A percentile compares a stretch with the other conserved stretches of the same genome.
phyloP scores from a whole-genome alignment of 2,797 vertebrate genomes.

The Melanogrammus aeglefinus region DNA sequence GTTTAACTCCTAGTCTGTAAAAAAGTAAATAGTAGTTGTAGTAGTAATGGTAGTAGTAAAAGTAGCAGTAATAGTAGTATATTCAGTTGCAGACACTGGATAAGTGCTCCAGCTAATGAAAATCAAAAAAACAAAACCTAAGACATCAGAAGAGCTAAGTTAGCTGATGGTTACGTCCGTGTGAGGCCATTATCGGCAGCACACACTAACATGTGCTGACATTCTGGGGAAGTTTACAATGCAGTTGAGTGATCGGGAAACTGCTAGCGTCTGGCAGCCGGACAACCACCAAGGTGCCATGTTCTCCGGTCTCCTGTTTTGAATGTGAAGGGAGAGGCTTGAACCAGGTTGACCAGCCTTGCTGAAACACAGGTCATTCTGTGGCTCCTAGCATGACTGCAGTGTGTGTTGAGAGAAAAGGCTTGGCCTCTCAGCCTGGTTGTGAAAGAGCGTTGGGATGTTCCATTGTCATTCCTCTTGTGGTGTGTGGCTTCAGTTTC shows the following conservation, averaged over 20 bases:
- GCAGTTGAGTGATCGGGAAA: not conserved
- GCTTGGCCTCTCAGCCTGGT: slow-evolving; percentile 50
- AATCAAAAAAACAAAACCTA: not conserved
- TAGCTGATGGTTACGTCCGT: not conserved
- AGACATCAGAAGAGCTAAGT: not conserved
- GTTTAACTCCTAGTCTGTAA: not conserved
- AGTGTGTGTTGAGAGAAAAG: slow-evolving; percentile 55
- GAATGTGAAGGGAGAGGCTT: not conserved
- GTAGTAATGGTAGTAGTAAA: not conserved
- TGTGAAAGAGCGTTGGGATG: slow-evolving; percentile 58
- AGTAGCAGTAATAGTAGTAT: not conserved
- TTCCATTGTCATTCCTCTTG: slow-evolving; percentile 69
- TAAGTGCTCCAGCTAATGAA: not conserved
- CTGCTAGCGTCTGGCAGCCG: not conserved
- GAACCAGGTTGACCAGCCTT: not conserved
- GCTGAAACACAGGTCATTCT: not conserved
- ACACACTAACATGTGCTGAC: not conserved
- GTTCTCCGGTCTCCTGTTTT: not conserved
- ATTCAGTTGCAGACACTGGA: not conserved
- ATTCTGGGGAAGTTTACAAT: not conserved
- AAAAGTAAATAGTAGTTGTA: not conserved
- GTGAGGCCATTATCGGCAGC: not conserved
- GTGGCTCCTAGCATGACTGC: not conserved
- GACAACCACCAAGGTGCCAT: not conserved
- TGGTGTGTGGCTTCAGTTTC: slow-evolving; percentile 76